These are phyloP conservation scores for Phenganax marumi DNA, from an alignment of 92 coral and sea anemone species.

Conservation along the genomic window DNA sequence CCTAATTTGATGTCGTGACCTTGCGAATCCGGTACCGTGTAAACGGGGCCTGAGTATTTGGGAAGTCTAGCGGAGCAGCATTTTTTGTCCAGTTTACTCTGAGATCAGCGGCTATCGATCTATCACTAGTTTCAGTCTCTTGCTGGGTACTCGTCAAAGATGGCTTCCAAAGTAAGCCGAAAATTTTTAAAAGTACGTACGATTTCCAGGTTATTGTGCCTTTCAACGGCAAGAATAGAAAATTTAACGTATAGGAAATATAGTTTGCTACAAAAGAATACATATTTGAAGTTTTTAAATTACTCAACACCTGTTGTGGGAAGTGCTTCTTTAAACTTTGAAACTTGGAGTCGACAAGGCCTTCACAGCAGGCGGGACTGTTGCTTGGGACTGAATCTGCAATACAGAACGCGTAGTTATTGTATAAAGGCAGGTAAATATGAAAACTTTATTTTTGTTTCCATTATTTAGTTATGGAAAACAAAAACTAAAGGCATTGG, in stretches of 20 bases:
- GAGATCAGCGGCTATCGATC: neutral
- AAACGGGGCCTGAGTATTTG: no score
- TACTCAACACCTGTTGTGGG: neutral
- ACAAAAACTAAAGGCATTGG: no score
- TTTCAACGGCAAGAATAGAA: neutral
- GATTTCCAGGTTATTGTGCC: neutral
- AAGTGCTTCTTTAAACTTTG: neutral
- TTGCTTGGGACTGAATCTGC: neutral
- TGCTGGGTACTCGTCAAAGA: neutral
- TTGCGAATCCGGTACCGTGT: neutral
- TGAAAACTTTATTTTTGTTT: neutral
- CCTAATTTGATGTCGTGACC: no score
- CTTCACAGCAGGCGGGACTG: neutral
- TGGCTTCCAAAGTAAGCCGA: conserved; percentile 25
- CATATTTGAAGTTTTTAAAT: neutral
- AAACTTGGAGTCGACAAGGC: neutral
- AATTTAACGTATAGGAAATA: neutral
- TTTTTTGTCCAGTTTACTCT: neutral
- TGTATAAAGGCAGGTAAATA: conserved; percentile 8
- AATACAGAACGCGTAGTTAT: neutral
- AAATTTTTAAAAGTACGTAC: neutral
- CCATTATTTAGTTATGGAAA: no score
- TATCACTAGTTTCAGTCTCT: conserved; percentile 12
- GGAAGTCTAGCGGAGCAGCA: no score
- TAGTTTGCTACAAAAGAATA: neutral